These are phyloP conservation scores for Acrobasis repandana DNA, from an alignment of 2,888 invertebrate species.

Conservation along the genomic window DNA sequence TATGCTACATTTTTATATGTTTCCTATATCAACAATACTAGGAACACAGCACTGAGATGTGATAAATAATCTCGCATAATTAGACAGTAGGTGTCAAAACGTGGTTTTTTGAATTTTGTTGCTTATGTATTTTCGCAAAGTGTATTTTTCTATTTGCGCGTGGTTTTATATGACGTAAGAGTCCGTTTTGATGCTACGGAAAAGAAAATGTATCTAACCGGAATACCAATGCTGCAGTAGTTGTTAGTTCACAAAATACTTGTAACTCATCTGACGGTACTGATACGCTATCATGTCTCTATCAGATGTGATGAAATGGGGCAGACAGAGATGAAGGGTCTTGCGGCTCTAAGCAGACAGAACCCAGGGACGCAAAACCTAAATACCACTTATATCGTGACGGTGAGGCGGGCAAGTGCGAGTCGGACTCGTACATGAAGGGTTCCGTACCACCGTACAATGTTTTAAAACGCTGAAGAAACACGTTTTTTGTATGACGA, in stretches of 20 bases:
- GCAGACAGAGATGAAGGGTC: too few species aligned
- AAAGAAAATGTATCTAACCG: not conserved
- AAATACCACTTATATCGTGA: too few species aligned
- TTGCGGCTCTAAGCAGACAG: too few species aligned
- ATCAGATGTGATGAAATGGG: too few species aligned
- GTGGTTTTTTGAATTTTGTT: conserved; percentile 20
- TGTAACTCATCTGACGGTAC: not conserved
- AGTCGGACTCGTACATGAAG: too few species aligned
- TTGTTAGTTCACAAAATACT: not conserved
- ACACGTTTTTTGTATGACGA: too few species aligned
- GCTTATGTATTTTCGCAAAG: not conserved
- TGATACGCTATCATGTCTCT: too few species aligned
- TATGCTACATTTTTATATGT: conserved; percentile 56
- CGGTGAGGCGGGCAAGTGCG: too few species aligned
- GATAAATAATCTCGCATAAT: conserved; percentile 49
- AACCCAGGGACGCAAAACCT: too few species aligned
- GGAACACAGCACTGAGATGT: conserved; percentile 21
- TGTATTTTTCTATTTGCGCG: conserved; percentile 27
- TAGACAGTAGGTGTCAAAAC: conserved; percentile 42
- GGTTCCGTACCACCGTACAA: too few species aligned
- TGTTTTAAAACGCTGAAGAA: too few species aligned
- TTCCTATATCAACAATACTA: conserved; percentile 39
- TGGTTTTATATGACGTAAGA: conserved; percentile 37
- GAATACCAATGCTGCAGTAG: not conserved
- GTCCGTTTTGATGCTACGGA: conserved; percentile 6